A percentile compares a stretch with the other conserved stretches of the same genome.
phyloP scores from a whole-genome alignment of 2,888 invertebrate species.

The Caenorhabditis zanzibari region DNA sequence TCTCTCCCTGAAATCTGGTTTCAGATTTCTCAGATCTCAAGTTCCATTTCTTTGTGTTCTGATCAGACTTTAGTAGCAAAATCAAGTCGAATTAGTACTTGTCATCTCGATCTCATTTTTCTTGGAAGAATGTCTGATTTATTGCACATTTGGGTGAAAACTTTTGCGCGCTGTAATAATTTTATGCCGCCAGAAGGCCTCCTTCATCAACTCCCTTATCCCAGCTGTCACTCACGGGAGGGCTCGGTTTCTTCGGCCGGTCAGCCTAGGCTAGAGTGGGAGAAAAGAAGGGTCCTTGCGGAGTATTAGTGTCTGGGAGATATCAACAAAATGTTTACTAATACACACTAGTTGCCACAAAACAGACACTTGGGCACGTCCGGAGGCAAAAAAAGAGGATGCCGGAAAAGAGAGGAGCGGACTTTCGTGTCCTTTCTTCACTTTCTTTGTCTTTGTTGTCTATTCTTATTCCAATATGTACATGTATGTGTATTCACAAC shows the following conservation, averaged over 20 bases:
- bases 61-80: not conserved
- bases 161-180: slow-evolving; percentile 48
- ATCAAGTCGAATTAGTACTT: not conserved
- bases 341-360: slow-evolving; percentile 58
- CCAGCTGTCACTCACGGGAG: slow-evolving; percentile 51
- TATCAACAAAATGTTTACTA: slow-evolving; percentile 65
- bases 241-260: not conserved
- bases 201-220: slow-evolving; percentile 34
- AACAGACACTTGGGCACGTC: slow-evolving; percentile 29
- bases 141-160: slow-evolving; percentile 56
- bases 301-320: slow-evolving; percentile 53
- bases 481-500: slow-evolving; percentile 24
- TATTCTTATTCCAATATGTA: slow-evolving; percentile 40
- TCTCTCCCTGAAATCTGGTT: too few relatives aligned
- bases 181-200: slow-evolving; percentile 42
- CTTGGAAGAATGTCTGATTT: slow-evolving; percentile 33
- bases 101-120: slow-evolving; percentile 9
- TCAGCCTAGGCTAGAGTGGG: slow-evolving; percentile 7
- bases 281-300: slow-evolving; percentile 8
- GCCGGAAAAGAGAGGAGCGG: not conserved
- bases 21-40: too few relatives aligned
- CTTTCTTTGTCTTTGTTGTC: slow-evolving; percentile 33
- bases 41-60: slow-evolving; percentile 2
- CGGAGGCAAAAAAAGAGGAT: slow-evolving; percentile 11
- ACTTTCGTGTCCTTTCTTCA: slow-evolving; percentile 12